Base-by-base conservation (phyloP, 1,140 invertebrate genomes). In the Aphelenchoides fujianensis region DNA sequence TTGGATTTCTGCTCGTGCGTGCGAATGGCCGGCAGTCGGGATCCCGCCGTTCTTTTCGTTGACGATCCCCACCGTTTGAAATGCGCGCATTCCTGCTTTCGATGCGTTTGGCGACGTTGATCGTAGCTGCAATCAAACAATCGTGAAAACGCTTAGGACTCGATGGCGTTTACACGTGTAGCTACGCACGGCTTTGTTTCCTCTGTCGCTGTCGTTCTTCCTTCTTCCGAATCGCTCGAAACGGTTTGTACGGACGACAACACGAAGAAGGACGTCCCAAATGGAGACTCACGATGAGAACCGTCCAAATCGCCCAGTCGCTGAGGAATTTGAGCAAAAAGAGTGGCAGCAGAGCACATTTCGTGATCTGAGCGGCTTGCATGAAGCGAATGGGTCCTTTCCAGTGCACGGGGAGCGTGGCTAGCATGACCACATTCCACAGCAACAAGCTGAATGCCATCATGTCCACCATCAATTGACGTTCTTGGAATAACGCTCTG, bases 311-410 rank as follows among this genome's bases (percentile, higher is more conserved):
- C 0, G 97, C 98, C 94, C 95, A 98, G 85, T 98, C 94, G 0
- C 97, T 96, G 66, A 99, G 86, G 87, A 97, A 97, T 87, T 98
- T 98, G 68, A 99, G 98, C 82, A 99, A 98, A 19, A 98, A 92
- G 7, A 99, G 88, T 1, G 97, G 95, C 94, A 99, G 96, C 1
- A 98, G 86, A 0, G 95, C 94, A 28, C 94, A 93, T 68, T 98
- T 91, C 79, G 97, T 92, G 78, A 98, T 97, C 0, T 98, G 88
- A 87, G 98, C 98, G 2, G 91, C 76, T 34, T 78, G 96, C 84
- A 98, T 95, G 31, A 98, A 86, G n/a, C 91, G 86, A 53, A 98
- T 86, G 0, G 96, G 96, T 1, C 94, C 95, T 76, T 95, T 92
- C 95, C 95, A 98, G 86, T 99, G 96, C 72, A 99, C 98, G 74